These are phyloP conservation scores for Podarcis raffonei DNA, from an alignment of 2,113 vertebrate species.

Conservation along the genomic window DNA sequence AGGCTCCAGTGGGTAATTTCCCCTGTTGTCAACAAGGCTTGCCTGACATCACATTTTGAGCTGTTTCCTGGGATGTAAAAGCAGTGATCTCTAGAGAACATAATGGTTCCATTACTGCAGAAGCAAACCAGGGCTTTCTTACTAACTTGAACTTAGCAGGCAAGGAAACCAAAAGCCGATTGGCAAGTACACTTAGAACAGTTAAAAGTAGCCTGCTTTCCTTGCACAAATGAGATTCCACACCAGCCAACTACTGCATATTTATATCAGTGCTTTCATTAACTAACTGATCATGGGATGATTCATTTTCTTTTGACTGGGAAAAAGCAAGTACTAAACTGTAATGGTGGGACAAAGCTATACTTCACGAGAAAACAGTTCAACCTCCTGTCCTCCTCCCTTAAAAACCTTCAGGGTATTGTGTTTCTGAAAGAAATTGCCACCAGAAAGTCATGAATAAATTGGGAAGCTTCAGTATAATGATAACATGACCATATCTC, in stretches of 20 bases:
- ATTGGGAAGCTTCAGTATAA: slow-evolving; percentile 31
- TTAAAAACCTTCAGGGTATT: slow-evolving; percentile 44
- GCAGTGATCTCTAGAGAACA: slow-evolving; percentile 18
- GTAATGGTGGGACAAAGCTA: slow-evolving; percentile 49
- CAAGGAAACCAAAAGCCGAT: slow-evolving; percentile 49
- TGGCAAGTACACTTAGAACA: slow-evolving; percentile 45
- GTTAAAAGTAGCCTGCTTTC: slow-evolving; percentile 45
- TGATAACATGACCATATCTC: slow-evolving; percentile 28
- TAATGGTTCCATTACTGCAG: neutral
- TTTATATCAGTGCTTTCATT: slow-evolving; percentile 60
- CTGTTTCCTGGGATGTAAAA: slow-evolving; percentile 6
- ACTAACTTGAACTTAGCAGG: slow-evolving; percentile 33
- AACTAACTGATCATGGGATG: slow-evolving; percentile 45
- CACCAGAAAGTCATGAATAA: slow-evolving; percentile 31
- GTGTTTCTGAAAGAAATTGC: slow-evolving; percentile 43
- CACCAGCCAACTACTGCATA: slow-evolving; percentile 68
- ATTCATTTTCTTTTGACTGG: slow-evolving; percentile 43
- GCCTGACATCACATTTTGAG: slow-evolving; percentile 10
- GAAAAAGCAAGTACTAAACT: slow-evolving; percentile 28
- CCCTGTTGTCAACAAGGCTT: slow-evolving; percentile 1
- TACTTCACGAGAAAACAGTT: slow-evolving; percentile 56
- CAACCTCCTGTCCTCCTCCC: slow-evolving; percentile 68
- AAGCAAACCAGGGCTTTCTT: slow-evolving; percentile 20
- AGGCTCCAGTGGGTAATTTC: slow-evolving; percentile 12
- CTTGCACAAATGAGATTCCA: slow-evolving; percentile 68